Base-by-base conservation (phyloP, 2,113 vertebrate species). In the Tragelaphus imberbis region DNA sequence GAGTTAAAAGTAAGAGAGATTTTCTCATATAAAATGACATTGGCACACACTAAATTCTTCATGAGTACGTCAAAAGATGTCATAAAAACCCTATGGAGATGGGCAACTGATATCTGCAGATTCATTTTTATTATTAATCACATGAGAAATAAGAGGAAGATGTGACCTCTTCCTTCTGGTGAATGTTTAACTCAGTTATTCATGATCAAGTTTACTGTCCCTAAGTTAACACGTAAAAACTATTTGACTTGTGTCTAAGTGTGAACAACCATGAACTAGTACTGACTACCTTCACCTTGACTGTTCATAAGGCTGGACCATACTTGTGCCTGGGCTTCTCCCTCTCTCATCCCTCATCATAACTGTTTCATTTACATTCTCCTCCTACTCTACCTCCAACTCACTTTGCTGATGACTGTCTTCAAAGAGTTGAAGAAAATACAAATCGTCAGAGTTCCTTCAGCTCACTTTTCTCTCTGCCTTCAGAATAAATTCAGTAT, bases 121-220 rank as follows among this genome's bases (percentile, higher is more conserved):
- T 63, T 91, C 17, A 51, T 79, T 71, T 90, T 87, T 55, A 94
- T 97, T 91, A 90, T 28, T 68, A 88, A 87, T 89, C 51, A 68
- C 84, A 4, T 84, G 27, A 51, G 25, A 94, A 77, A 14, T 19
- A 88, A 40, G 7, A 88, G 47, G 47, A 87, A 88, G 13, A 33
- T 33, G 3, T 63, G 33, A 44, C 5, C n/a, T 89, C 58, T 63
- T 56, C 51, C 17, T 80, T 75, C 63, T 65, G 49, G 17, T 80
- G 88, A 87, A 93, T 59, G 40, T 40, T 95, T 92, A 80, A 49
- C 3, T 71, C 30, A 47, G 36, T 55, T 59, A 88, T 90, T 90
- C 81, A 49, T 2, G 17, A 51, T 87, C 81, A 84, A 61, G 13
- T n/a, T 89, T 77, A 49, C 7, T 53, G 30, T 44, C 7, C 1